Percentiles rank a stretch among this genome's conserved stretches.
These are phyloP conservation scores for Chaetodon auriga DNA, from an alignment of 2,113 vertebrate genomes.

Conservation along the genomic window DNA sequence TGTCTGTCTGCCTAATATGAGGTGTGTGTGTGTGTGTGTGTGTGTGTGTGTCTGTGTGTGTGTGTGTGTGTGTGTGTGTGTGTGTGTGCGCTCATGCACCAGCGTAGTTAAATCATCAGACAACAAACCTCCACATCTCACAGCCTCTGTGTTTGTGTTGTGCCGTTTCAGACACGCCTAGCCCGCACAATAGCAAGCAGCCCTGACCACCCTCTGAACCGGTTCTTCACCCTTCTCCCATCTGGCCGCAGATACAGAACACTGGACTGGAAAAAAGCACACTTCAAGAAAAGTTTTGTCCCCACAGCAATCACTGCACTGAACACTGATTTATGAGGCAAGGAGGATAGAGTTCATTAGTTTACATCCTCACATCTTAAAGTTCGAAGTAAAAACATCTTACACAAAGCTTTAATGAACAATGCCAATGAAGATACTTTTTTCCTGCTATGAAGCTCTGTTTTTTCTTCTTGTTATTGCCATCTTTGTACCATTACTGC, in stretches of 20 bases:
- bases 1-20: constrained; percentile 15
- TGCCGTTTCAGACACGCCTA: too few species aligned
- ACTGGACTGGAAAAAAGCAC: too few species aligned
- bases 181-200: too few species aligned
- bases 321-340: constrained; percentile 49
- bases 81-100: neutral
- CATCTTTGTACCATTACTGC: neutral
- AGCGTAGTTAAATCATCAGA: constrained; percentile 56
- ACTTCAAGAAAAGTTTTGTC: too few species aligned
- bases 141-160: constrained; percentile 27
- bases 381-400: constrained; percentile 29
- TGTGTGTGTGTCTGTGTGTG: constrained; percentile 9
- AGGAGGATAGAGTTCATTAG: constrained; percentile 33
- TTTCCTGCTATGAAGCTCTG: too few species aligned
- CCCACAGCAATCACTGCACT: constrained; percentile 24
- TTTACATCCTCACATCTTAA: constrained; percentile 40
- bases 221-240: too few species aligned
- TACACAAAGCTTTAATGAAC: constrained; percentile 9
- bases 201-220: too few species aligned
- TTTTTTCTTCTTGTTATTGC: neutral
- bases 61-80: too few species aligned
- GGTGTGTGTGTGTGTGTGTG: constrained; percentile 21
- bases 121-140: constrained; percentile 37
- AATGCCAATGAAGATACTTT: neutral
- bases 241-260: too few species aligned